Conservation (phyloP, 2,113 vertebrate genomes). For the Hiodon alosoides region DNA sequence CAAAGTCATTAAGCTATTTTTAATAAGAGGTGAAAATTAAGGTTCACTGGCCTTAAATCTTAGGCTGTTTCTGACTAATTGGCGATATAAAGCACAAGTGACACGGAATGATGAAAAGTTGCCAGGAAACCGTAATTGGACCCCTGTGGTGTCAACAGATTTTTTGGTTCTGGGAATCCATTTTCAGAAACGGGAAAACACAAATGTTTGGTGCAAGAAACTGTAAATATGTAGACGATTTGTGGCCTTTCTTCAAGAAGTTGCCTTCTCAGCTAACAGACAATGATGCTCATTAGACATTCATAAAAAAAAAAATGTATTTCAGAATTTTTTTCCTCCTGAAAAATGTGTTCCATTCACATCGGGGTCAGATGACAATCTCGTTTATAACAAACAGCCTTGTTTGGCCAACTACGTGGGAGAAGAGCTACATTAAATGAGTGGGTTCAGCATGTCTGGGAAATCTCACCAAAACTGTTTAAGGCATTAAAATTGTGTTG, state of each 20-base stretch:
- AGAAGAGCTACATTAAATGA: background rate
- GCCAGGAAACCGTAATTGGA: too few relatives aligned
- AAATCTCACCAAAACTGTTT: slow-evolving; percentile 8
- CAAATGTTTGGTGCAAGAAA: too few relatives aligned
- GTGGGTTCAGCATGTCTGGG: slow-evolving; percentile 7
- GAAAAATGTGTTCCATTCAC: background rate
- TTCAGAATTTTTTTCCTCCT: background rate
- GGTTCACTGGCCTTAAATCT: too few relatives aligned
- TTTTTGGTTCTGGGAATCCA: too few relatives aligned
- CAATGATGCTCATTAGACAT: background rate
- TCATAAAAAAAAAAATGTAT: background rate
- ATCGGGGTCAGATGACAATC: background rate
- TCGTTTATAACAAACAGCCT: background rate
- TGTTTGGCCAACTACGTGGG: slow-evolving; percentile 9
- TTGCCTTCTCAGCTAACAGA: background rate
- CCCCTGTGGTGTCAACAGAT: too few relatives aligned
- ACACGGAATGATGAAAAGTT: too few relatives aligned
- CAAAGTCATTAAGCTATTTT: too few relatives aligned
- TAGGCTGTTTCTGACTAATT: too few relatives aligned
- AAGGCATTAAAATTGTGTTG: background rate
- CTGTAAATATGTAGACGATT: background rate
- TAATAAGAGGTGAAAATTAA: too few relatives aligned
- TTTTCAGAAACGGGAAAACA: too few relatives aligned
- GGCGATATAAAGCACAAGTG: too few relatives aligned
- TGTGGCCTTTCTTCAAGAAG: background rate